These are phyloP conservation scores for Ptychadena robeensis DNA, from an alignment of 2,797 vertebrate species.

Conservation along the genomic window DNA sequence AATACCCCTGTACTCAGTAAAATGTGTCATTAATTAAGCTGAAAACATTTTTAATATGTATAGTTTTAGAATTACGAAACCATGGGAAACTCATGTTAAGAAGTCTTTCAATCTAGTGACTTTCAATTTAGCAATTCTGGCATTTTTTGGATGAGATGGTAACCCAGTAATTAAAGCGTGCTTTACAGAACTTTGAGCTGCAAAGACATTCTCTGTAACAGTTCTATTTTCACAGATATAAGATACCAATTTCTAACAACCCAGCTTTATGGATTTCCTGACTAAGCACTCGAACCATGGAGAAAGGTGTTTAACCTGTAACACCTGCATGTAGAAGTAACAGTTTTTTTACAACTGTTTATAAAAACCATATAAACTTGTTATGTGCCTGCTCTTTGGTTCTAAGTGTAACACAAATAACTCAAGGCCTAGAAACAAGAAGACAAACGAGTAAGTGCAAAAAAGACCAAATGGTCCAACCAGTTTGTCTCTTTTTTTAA, in stretches of 20 bases:
- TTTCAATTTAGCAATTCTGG: conserved; percentile 37
- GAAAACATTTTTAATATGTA: conserved; percentile 21
- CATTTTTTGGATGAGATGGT: conserved; percentile 18
- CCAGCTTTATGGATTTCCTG: background rate
- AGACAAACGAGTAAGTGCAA: too few relatives aligned
- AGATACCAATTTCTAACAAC: background rate
- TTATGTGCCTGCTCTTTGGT: too few relatives aligned
- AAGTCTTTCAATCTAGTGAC: conserved; percentile 25
- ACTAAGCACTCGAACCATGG: background rate
- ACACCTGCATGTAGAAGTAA: background rate
- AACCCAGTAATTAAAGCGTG: conserved; percentile 35
- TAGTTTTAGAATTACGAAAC: conserved; percentile 21
- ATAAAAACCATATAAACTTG: background rate
- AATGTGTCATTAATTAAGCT: conserved; percentile 32
- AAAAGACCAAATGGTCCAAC: too few relatives aligned
- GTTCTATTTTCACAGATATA: background rate
- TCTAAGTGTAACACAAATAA: too few relatives aligned
- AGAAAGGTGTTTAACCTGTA: background rate
- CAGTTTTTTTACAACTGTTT: background rate
- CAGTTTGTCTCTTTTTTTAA: too few relatives aligned
- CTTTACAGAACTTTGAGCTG: background rate
- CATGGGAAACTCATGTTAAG: conserved; percentile 28
- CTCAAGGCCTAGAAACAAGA: too few relatives aligned
- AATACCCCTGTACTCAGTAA: conserved; percentile 14
- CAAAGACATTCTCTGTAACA: conserved; percentile 15